Conservation (phyloP, 2,797 vertebrate species). For the Helostoma temminkii region DNA sequence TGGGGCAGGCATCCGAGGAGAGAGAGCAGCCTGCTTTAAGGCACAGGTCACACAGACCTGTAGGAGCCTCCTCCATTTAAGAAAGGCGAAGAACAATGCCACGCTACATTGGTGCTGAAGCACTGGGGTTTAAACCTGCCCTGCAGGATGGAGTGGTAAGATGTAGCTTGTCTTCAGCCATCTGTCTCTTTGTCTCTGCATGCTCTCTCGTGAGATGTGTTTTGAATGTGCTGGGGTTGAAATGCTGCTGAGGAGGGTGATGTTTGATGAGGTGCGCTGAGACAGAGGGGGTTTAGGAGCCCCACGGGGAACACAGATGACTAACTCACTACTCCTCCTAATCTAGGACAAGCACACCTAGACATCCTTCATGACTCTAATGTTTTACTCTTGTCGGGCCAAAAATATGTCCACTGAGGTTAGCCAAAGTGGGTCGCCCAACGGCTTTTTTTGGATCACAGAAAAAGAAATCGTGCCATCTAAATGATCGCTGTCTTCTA, state of each 20-base stretch:
- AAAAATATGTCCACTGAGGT: constrained; percentile 85
- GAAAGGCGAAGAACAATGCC: constrained; percentile 38
- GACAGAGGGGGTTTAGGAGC: constrained; percentile 66
- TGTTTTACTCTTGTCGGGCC: constrained; percentile 86
- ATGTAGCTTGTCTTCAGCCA: constrained; percentile 70
- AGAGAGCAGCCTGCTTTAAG: constrained; percentile 53
- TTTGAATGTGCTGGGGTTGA: constrained; percentile 69
- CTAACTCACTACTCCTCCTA: constrained; percentile 83
- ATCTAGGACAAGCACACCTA: constrained; percentile 88
- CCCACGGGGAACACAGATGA: constrained; percentile 77
- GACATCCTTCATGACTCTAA: constrained; percentile 86
- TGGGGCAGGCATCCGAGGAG: constrained; percentile 72
- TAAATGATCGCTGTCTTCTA: constrained; percentile 85
- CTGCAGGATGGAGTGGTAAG: constrained; percentile 62
- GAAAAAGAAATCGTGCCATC: constrained; percentile 86
- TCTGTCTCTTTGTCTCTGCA: constrained; percentile 74
- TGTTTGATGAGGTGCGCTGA: constrained; percentile 79
- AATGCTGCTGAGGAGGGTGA: constrained; percentile 73
- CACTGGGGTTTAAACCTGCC: constrained; percentile 58
- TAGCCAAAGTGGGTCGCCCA: constrained; percentile 86
- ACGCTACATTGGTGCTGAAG: constrained; percentile 10
- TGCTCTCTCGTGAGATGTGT: constrained; percentile 68
- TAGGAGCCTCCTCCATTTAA: constrained; percentile 47
- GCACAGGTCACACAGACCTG: constrained; percentile 76
- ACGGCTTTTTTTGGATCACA: constrained; percentile 87